Evolutionary conservation across 2,797 vertebrate genomes (phyloP), one percentile per base, ranked within the genome.

Genomic region (Austrolebias charrua): DNA sequence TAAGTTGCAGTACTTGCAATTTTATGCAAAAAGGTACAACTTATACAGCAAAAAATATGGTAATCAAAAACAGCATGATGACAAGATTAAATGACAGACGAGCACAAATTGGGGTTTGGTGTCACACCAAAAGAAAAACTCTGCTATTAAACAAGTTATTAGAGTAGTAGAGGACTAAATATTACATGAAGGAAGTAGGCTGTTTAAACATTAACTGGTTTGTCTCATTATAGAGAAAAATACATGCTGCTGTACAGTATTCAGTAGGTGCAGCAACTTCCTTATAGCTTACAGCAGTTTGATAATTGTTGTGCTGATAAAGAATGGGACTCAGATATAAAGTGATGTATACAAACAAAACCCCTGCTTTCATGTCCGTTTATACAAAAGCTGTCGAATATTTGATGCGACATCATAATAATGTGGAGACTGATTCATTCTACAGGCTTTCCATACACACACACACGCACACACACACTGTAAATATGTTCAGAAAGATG

Each of bases 21-120:
- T 24, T 24, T 24, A 24, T 24, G 24, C 24, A 24, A 24, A 24
- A 24, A 24, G 24, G 24, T 24, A 3, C 24, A 24, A 24, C 24
- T 24, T 24, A 24, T 24, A 24, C 24, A 24, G 24, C 24, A 24
- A 24, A 24, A 24, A 24, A 24, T 24, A 24, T 24, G 24, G 24
- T 24, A 67, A 67, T 68, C 69, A 68, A 78, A n/a, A 73, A 49
- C 46, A n/a, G 59, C 56, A 33, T 35, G 16, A 40, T 56, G 56
- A 38, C 1, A 0, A 40, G 33, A 54, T 1, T 48, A 46, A 28
- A 18, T 66, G 53, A 45, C 18, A 50, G 46, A 56, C 50, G 48
- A 54, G 51, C 45, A 56, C 54, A 18, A 16, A 43, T 31, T 42
- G 11, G 10, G 9, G 35, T 29, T 15, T 60, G 35, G 16, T 28